phyloP scores from a whole-genome alignment of 2,797 vertebrate species.

The Gallinago solitaria region DNA sequence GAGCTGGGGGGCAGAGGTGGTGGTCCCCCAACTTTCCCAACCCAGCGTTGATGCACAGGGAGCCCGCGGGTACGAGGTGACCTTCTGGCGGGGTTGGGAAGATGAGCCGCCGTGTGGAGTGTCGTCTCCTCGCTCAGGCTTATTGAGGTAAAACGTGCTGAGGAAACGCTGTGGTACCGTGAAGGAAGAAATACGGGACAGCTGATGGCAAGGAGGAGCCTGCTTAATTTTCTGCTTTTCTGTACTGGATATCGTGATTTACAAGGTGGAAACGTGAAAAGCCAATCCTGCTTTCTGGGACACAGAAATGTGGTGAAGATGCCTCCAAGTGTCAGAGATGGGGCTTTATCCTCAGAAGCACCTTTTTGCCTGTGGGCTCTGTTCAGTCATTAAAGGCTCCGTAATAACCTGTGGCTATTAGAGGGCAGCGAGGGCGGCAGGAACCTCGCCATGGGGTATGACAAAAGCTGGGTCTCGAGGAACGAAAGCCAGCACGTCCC shows the following conservation, averaged over 20 bases:
- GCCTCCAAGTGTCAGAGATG: background rate
- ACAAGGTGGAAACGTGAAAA: background rate
- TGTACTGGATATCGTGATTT: background rate
- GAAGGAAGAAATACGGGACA: background rate
- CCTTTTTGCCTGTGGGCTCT: background rate
- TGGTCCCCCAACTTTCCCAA: background rate
- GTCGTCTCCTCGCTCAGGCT: rapidly evolving
- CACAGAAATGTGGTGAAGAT: background rate
- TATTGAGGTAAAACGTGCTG: background rate
- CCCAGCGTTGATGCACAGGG: background rate
- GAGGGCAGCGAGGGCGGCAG: background rate
- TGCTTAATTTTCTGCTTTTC: background rate
- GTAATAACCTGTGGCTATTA: background rate
- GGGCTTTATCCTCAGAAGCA: background rate
- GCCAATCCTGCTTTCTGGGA: background rate
- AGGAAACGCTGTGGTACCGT: background rate
- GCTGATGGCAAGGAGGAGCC: background rate
- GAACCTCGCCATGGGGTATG: constrained; percentile 70
- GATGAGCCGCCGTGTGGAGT: background rate
- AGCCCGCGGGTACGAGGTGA: background rate
- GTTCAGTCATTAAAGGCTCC: background rate
- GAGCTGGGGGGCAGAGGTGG: background rate
- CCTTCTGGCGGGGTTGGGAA: background rate
- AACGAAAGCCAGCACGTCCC: constrained; percentile 75
- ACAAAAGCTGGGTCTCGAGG: constrained; percentile 75